phyloP scores from a whole-genome alignment of 2,797 vertebrate genomes.

The Pseudotriccus pelzelni region DNA sequence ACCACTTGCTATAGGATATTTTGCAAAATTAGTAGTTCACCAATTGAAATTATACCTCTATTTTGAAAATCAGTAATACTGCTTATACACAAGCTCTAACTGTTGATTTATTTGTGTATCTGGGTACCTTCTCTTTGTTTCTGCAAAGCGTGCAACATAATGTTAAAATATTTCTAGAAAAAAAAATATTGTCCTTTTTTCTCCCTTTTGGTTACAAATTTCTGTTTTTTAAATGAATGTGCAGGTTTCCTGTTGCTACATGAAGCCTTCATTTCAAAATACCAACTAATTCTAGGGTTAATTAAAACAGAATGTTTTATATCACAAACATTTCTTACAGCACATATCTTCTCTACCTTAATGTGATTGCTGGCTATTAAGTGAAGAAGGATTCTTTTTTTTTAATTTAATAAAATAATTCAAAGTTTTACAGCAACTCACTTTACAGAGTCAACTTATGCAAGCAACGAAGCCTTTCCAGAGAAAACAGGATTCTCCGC shows the following conservation, averaged over 20 bases:
- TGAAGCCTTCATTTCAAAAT: constrained; percentile 26
- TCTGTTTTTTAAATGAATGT: constrained; percentile 35
- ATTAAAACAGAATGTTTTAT: constrained; percentile 38
- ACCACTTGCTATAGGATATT: background rate
- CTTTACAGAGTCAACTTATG: constrained; percentile 50
- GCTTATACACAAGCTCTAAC: background rate
- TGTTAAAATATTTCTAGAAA: constrained; percentile 30
- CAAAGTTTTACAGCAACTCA: constrained; percentile 32
- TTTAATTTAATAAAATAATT: background rate
- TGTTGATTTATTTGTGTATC: background rate
- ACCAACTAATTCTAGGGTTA: constrained; percentile 29
- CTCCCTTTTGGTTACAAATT: constrained; percentile 40
- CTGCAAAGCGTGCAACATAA: background rate
- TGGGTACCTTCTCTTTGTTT: background rate
- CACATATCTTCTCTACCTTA: background rate
- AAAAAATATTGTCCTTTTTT: constrained; percentile 50
- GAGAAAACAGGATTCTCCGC: constrained; percentile 61
- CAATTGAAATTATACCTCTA: background rate
- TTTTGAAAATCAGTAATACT: constrained; percentile 31
- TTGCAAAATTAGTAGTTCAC: background rate
- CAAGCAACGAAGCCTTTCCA: constrained; percentile 52
- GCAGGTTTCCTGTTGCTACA: constrained; percentile 43
- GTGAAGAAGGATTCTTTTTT: background rate
- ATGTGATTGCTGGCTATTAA: background rate
- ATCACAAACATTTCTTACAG: background rate